Evolutionary conservation across 2,888 invertebrate species (phyloP), one percentile per base, ranked within the genome.

Genomic region (Globia sparganii): DNA sequence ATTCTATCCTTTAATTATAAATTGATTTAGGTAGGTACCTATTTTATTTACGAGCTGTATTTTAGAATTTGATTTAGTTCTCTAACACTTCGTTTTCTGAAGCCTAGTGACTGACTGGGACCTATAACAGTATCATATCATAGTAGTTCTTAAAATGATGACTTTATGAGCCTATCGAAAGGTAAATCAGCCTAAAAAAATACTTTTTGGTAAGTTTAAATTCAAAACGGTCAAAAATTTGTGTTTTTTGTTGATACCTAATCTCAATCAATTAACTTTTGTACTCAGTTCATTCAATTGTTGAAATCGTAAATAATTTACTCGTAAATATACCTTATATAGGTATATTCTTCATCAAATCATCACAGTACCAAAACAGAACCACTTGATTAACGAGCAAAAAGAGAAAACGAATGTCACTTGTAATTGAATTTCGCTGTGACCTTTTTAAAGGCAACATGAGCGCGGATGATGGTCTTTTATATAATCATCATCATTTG

Each of bases 341-440:
- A n/a, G n/a, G n/a, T n/a, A n/a, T n/a, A n/a, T n/a, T 40, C 40
- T 40, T 40, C 40, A 40, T 11, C 40, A 40, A 40, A 40, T 40
- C 40, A 40, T 40, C 31, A 8, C 18, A 31, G 43, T 62, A n/a
- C 31, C 31, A 75, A 37, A n/a, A 49, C 11, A 15, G 2, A 62
- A 43, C 15, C 53, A 43, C 28, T 40, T 62, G 21, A 31, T 1
- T 58, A 25, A 56, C 0, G 28, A 43, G 58, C 25, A 68, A 65
- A 49, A n/a, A 62, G 46, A 34, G 8, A 43, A 81, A 81, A 66
- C 1, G 56, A 70, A 70, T 82, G 65, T 34, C 43, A 53, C 53
- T n/a, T 21, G 28, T 21, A 72, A 76, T 75, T 76, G 31, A 76
- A 68, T 68, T 82, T 79, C 28, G 68, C 58, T 58, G 70, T 83